Evolutionary conservation across 2,797 vertebrate species (phyloP), one percentile per base, ranked within the genome.

Genomic region (Liasis olivaceus): DNA sequence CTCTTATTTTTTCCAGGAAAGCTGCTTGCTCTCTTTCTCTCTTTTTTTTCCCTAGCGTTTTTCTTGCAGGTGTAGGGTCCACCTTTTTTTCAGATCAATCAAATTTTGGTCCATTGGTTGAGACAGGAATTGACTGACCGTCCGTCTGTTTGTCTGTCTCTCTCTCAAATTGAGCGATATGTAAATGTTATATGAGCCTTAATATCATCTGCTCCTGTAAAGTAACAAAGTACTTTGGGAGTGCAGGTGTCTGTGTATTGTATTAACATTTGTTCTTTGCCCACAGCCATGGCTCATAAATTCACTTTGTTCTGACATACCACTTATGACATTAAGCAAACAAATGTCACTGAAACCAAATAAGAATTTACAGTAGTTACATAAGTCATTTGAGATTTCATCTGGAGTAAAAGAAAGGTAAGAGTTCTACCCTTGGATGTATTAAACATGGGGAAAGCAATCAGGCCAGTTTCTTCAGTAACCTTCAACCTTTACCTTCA

Each of bases 281-380:
- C 86, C 81, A 85, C 36, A 92, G 51, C 66, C 59, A 24, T 64
- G 51, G 66, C 20, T 93, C 58, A 93, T 93, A 92, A 87, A 58
- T 1, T 8, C 81, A 66, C 22, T 51, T 66, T 93, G 3, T 0
- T 47, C 3, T 8, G 24, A 56, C 85, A 36, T 47, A 92, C 51
- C 42, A 85, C 6, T 54, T 62, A 20, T 42, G 26, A 2, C 26
- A 85, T 20, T 90, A 89, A 51, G 72, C 42, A 85, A 24, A 36
- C 69, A 36, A 36, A 36, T 1, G 15, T 66, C 63, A 3, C 87
- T 69, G 0, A 1, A 72, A 59, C 2, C 86, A 91, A 47, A 60
- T 22, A 2, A 62, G 87, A 95, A 24, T 36, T 56, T 85, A 36
- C 36, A 36, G 36, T 36, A 84, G 26, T 51, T 91, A 56, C 59